Evolutionary conservation across 2,797 vertebrate species (phyloP), one percentile per base, ranked within the genome.

Genomic region (Oreonectes daqikongensis): DNA sequence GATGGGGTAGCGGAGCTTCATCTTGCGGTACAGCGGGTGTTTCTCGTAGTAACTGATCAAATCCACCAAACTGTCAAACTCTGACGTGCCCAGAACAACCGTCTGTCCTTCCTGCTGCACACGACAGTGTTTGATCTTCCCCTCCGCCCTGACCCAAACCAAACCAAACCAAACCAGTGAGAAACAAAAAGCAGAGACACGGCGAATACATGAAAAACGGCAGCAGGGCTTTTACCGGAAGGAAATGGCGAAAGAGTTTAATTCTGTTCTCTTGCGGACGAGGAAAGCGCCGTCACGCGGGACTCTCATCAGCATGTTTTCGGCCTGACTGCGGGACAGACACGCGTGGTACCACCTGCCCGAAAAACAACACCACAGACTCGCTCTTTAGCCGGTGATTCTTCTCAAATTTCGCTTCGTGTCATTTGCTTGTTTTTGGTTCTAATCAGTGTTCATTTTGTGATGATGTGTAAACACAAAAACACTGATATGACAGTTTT

Each of bases 231-330:
- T 80, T 77, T 84, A 98, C 98, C 98, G 92, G 90, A 99, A 99
- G 65, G 98, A 99, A 90, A 99, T 99, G 79, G 98, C 98, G 0
- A 95, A 99, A 0, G 98, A 99, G 89, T 95, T 98, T 75, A 94
- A 89, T 82, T 99, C 97, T 0, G 91, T 92, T 85, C 98, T 94
- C 85, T 99, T 99, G 87, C 98, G 94, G 81, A 99, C 97, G 20
- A 99, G 92, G 85, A 99, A 99, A 79, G 98, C 98, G 22, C 98
- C 98, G 0, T 99, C 97, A 0, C 98, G 94, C 0, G 98, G 97
- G 6, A 99, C 97, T 44, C 97, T 90, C 98, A 99, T 99, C 85
- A 99, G 89, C 98, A 99, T 99, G 89, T 98, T 98, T 84, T 99
- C 97, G 0, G 98, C 98, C 10, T 98, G 95, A 42, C 95, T 91